phyloP scores from a whole-genome alignment of 1,140 invertebrate genomes.

The Lethocerus indicus region DNA sequence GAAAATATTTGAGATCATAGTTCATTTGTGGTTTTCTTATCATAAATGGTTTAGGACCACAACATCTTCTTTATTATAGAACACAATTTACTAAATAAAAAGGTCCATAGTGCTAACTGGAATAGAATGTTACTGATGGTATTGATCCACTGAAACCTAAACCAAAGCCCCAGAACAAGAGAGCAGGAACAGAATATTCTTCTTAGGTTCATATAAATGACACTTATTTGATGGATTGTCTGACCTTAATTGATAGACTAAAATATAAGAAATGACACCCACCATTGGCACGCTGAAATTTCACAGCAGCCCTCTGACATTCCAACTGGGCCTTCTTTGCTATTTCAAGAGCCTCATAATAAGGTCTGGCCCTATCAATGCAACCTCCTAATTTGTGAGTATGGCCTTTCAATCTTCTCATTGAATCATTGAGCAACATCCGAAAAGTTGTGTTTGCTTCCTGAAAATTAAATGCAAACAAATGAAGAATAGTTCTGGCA shows the following conservation, averaged over 20 bases:
- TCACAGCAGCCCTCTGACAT: constrained; percentile 76
- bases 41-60: no score
- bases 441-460: constrained; percentile 70
- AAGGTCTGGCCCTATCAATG: constrained; percentile 79
- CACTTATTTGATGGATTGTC: background rate
- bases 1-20: no score
- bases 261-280: constrained; percentile 17
- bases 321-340: constrained; percentile 55
- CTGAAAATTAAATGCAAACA: constrained; percentile 32
- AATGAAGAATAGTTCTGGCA: background rate
- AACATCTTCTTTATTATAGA: no score
- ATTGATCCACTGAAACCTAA: no score
- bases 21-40: no score
- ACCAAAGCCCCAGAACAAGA: no score
- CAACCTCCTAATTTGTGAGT: constrained; percentile 66
- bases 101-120: no score
- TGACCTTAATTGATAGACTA: background rate
- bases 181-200: background rate
- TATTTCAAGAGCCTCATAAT: constrained; percentile 63
- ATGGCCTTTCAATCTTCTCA: constrained; percentile 61
- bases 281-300: constrained; percentile 85
- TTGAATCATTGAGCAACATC: constrained; percentile 68
- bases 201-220: background rate
- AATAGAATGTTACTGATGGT: background rate
- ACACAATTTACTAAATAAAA: no score